Evolutionary conservation across 2,888 invertebrate genomes (phyloP).

Genomic region (Diloba caeruleocephala): DNA sequence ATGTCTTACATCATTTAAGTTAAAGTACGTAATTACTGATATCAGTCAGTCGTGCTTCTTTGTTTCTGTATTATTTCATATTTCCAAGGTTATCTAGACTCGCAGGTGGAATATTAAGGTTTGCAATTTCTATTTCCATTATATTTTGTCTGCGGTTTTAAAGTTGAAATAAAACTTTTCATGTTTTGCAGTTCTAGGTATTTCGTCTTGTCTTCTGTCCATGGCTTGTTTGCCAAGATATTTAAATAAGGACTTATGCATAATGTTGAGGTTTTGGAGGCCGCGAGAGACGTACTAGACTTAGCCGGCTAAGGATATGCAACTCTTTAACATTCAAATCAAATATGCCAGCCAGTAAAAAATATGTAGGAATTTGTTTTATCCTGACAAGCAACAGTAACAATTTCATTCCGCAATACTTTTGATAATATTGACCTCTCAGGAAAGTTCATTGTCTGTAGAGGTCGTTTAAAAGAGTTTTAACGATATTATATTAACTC

Average conservation of each 20-base stretch:
- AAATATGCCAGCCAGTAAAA: too few relatives aligned
- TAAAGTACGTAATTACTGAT: constrained; percentile 19
- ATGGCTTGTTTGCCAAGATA: constrained; percentile 1
- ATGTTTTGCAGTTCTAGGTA: constrained; percentile 19
- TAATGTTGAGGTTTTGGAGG: constrained; percentile 3
- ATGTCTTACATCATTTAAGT: constrained; percentile 27
- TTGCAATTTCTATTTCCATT: constrained; percentile 38
- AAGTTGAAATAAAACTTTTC: constrained; percentile 32
- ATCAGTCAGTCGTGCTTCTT: constrained; percentile 16
- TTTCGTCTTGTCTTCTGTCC: constrained; percentile 22
- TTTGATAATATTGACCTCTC: too few relatives aligned
- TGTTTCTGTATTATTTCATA: constrained; percentile 26
- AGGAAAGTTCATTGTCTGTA: constrained; percentile 6
- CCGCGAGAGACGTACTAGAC: background rate
- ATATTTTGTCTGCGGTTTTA: constrained; percentile 29
- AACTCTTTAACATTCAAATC: too few relatives aligned
- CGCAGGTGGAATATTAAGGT: constrained; percentile 37
- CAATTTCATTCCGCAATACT: too few relatives aligned
- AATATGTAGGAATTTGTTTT: too few relatives aligned
- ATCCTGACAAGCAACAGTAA: too few relatives aligned
- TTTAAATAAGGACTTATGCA: constrained; percentile 1
- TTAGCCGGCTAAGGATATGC: too few relatives aligned
- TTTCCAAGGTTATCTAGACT: constrained; percentile 37
- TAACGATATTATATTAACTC: constrained; percentile 11
- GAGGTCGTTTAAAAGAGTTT: background rate